Base-by-base conservation (phyloP, 2,888 invertebrate species). In the Ecdyonurus torrentis region DNA sequence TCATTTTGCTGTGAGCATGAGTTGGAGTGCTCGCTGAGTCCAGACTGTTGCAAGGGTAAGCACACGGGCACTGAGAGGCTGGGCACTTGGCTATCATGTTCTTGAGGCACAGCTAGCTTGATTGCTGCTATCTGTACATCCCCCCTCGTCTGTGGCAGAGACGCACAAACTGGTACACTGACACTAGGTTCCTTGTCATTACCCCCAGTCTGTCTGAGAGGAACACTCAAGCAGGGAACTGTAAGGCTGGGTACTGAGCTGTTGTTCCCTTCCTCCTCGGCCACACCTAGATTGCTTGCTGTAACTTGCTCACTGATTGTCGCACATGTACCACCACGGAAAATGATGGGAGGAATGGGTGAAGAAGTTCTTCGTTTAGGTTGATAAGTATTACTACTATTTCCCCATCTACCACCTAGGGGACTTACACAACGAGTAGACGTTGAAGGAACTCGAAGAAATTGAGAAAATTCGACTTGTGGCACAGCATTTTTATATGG, bases 391-490 rank as follows among this genome's bases (percentile, higher is more conserved):
- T 37, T 37, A 37, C 7, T 37, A 37, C n/a, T n/a, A n/a, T n/a
- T n/a, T n/a, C 37, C 37, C 37, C 37, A 37, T 37, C 37, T 5
- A 10, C 24, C 23, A 59, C n/a, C n/a, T n/a, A 24, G 18, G 18
- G 24, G 59, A 24, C 24, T 24, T 59, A 3, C 23, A 3, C 5
- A n/a, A 59, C 20, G 58, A 58, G 10, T 24, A 37, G 61, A 24
- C 18, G 62, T 15, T 20, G 58, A 15, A n/a, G 63, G 63, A 18
- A 65, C 61, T 52, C 63, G 64, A 15, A 65, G 61, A 25, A 65
- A 61, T 25, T 65, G 64, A 25, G 59, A 59, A 7, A 59, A 52
- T 18, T 55, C 55, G 65, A 65, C 55, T 64, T 63, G 2, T 66
- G 66, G 24, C 66, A 64, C 63, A 66, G 37, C 37, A 10, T 15